These are phyloP conservation scores for Scaptomyza montana DNA, from an alignment of 1,140 invertebrate species.

Conservation along the genomic window DNA sequence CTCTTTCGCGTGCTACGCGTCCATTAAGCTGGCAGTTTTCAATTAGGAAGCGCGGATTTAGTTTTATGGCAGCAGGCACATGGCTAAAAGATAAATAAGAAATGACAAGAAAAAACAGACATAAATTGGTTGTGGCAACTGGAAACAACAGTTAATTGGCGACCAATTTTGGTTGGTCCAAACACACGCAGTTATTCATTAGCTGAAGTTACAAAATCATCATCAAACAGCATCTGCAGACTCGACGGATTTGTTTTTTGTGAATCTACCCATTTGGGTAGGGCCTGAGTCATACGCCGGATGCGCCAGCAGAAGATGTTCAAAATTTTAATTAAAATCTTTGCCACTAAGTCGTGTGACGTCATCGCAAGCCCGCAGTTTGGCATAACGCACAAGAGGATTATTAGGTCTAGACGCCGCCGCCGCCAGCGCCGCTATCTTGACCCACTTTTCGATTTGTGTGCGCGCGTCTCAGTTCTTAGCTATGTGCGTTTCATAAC, in stretches of 20 bases:
- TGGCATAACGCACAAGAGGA: conserved; percentile 41
- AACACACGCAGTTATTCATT: conserved; percentile 35
- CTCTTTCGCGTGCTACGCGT: conserved; percentile 61
- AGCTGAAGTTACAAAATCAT: conserved; percentile 48
- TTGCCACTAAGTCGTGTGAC: neutral
- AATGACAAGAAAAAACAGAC: conserved; percentile 9
- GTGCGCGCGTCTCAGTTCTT: too few relatives aligned
- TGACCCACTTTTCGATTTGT: conserved; percentile 68
- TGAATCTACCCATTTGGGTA: neutral
- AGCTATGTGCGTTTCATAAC: conserved; percentile 55
- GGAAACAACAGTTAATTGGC: conserved; percentile 44
- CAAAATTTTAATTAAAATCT: conserved; percentile 7
- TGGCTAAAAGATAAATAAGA: conserved; percentile 57
- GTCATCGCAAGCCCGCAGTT: neutral
- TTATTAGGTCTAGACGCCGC: conserved; percentile 32
- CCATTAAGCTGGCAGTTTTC: conserved; percentile 70
- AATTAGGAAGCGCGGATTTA: conserved; percentile 71
- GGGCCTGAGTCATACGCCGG: conserved; percentile 33
- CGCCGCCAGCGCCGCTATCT: conserved; percentile 4
- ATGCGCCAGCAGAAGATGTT: conserved; percentile 11
- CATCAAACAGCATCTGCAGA: conserved; percentile 6
- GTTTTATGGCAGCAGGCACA: conserved; percentile 75
- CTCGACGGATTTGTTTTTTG: neutral
- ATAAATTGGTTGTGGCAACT: conserved; percentile 38
- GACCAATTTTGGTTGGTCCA: conserved; percentile 22